Evolutionary conservation across 2,888 invertebrate species (phyloP).

Genomic region (Drosophila hamatofila): DNA sequence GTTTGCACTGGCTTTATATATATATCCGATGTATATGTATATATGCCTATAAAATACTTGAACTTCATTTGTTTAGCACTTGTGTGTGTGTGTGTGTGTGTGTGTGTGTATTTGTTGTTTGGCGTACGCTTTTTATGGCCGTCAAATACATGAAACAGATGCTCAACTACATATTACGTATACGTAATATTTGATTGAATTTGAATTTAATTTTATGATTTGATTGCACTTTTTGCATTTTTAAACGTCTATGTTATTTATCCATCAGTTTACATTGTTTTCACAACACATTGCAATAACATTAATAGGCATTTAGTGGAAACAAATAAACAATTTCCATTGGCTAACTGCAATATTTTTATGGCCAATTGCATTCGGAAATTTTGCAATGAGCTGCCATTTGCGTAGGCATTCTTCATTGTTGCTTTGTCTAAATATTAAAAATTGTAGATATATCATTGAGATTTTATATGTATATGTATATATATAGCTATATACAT

Average conservation of each 20-base stretch:
- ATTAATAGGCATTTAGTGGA: conserved; percentile 42
- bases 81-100: conserved; percentile 1
- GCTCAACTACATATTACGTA: conserved; percentile 37
- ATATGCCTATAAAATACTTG: conserved; percentile 17
- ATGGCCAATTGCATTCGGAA: conserved; percentile 48
- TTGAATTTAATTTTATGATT: conserved; percentile 13
- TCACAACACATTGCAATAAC: conserved; percentile 47
- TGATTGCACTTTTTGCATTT: conserved; percentile 9
- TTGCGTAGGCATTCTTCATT: no score
- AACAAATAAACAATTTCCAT: conserved; percentile 39
- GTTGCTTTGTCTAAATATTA: conserved; percentile 17
- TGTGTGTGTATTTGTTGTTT: conserved; percentile 10
- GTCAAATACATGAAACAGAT: conserved; percentile 45
- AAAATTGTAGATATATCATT: not conserved
- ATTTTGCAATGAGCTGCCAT: no score
- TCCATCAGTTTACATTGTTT: conserved; percentile 30
- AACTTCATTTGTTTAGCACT: conserved; percentile 30
- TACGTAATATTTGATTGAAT: conserved; percentile 36
- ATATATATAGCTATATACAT: no score
- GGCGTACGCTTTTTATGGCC: conserved; percentile 18
- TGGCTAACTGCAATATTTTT: conserved; percentile 19
- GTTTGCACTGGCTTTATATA: conserved; percentile 23
- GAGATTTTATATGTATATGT: not conserved
- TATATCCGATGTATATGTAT: not conserved
- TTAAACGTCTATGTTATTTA: conserved; percentile 14